phyloP scores from a whole-genome alignment of 2,888 invertebrate species.

The Plebejus argus region DNA sequence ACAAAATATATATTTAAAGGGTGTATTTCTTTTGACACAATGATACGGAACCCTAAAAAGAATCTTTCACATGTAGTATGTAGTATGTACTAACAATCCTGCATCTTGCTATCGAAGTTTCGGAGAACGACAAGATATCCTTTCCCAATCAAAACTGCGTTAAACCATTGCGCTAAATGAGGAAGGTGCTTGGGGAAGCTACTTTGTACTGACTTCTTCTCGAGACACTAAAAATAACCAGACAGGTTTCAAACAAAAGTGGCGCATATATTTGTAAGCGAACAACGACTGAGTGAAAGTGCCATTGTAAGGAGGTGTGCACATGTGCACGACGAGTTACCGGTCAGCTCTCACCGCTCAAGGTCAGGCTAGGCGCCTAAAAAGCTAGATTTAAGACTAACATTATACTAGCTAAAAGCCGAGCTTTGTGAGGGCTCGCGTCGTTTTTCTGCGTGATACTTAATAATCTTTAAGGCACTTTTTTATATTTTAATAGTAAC shows the following conservation, averaged over 20 bases:
- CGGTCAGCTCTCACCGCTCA: background rate
- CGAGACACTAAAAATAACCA: conserved; percentile 16
- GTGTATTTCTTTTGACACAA: too few species aligned
- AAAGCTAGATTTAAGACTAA: background rate
- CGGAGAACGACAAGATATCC: too few species aligned
- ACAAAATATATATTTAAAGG: too few species aligned
- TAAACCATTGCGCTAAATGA: background rate
- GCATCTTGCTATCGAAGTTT: too few species aligned
- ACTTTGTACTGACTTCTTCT: background rate
- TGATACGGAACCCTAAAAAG: too few species aligned
- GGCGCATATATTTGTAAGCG: conserved; percentile 29
- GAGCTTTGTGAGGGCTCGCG: too few species aligned
- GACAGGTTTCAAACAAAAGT: conserved; percentile 8
- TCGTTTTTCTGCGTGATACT: too few species aligned
- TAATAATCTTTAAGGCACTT: too few species aligned
- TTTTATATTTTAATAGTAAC: too few species aligned
- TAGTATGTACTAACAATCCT: too few species aligned
- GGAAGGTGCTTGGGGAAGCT: background rate
- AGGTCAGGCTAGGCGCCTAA: background rate
- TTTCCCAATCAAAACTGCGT: too few species aligned
- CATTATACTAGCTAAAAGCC: background rate
- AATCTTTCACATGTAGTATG: too few species aligned
- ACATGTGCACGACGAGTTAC: background rate
- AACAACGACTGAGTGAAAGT: conserved; percentile 34
- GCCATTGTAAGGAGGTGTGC: conserved; percentile 2